A percentile compares a stretch with the other conserved stretches of the same genome.
Evolutionary conservation across 2,113 vertebrate species (phyloP).

Genomic region (Notechis scutatus): DNA sequence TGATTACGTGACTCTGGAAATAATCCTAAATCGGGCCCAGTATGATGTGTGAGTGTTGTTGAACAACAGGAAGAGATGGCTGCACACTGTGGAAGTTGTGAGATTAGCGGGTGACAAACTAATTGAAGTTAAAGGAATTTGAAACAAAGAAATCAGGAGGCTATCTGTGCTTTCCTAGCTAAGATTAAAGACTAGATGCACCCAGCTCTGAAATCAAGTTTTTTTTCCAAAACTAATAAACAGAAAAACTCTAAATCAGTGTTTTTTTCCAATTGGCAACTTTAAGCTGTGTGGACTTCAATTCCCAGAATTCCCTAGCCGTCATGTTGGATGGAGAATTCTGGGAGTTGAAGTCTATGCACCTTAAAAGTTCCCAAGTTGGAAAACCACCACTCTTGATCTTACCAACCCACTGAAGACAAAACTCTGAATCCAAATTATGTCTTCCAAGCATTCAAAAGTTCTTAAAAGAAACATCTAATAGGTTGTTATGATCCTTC

Average conservation of each 20-base stretch:
- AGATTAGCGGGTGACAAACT: background rate
- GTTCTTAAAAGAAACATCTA: background rate
- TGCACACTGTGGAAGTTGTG: background rate
- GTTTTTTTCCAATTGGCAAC: background rate
- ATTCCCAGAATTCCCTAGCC: background rate
- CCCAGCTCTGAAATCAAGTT: background rate
- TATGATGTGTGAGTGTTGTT: background rate
- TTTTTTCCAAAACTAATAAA: background rate
- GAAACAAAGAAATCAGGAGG: background rate
- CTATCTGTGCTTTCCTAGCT: background rate
- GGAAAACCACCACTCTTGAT: background rate
- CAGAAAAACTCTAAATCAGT: background rate
- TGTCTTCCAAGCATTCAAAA: background rate
- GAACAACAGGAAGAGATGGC: background rate
- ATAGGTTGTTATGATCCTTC: background rate
- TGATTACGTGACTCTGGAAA: background rate
- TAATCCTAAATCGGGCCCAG: background rate
- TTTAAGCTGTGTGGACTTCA: background rate
- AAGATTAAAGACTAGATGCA: background rate
- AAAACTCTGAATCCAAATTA: background rate
- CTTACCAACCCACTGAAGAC: background rate
- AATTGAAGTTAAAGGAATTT: background rate
- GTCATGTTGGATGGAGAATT: background rate
- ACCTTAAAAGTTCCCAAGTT: background rate
- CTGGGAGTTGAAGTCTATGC: background rate